Conservation (phyloP, 2,113 vertebrate genomes). For the Acinonyx jubatus region DNA sequence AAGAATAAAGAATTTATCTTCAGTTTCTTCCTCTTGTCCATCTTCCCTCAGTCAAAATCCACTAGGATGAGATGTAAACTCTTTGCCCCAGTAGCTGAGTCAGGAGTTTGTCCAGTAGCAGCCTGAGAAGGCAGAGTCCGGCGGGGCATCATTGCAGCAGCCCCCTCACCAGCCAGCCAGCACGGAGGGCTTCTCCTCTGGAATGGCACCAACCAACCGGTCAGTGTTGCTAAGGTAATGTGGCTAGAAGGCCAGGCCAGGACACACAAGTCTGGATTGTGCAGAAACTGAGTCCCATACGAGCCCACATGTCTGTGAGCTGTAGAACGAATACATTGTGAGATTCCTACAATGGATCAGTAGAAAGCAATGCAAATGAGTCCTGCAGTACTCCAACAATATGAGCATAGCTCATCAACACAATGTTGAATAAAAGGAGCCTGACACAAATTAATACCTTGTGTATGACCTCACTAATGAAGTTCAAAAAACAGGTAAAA, state of each 20-base stretch:
- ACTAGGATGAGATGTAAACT: neutral
- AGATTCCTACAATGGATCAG: neutral
- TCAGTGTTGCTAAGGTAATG: neutral
- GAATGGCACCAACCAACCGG: neutral
- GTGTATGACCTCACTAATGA: neutral
- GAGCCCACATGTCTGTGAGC: neutral
- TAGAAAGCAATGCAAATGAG: neutral
- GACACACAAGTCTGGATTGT: neutral
- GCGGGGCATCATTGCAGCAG: too few relatives aligned
- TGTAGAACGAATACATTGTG: neutral
- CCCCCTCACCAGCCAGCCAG: neutral
- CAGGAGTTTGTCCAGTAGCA: neutral
- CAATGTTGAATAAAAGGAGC: neutral
- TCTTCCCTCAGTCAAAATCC: neutral
- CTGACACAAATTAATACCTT: neutral
- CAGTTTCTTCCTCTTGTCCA: neutral
- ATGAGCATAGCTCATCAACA: neutral
- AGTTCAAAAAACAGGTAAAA: neutral
- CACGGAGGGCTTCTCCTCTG: neutral
- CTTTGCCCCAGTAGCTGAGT: neutral
- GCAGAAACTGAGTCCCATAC: neutral
- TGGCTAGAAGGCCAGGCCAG: neutral
- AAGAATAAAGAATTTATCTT: neutral
- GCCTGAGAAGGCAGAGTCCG: too few relatives aligned
- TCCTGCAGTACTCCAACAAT: neutral